These are phyloP conservation scores for Pseudoatta argentina DNA, from an alignment of 1,140 invertebrate genomes.

Conservation along the genomic window DNA sequence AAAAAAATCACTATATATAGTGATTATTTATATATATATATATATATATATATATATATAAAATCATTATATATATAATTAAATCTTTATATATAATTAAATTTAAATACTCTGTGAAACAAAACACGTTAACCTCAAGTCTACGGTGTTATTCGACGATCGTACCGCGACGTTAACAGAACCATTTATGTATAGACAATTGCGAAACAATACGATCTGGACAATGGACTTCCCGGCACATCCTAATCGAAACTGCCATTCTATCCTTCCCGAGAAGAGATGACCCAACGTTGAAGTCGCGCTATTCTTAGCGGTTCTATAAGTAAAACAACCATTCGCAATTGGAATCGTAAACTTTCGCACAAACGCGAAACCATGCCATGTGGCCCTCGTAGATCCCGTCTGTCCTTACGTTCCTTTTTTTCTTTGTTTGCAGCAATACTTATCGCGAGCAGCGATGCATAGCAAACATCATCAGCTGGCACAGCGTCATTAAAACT, in stretches of 20 bases:
- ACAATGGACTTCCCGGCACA: neutral
- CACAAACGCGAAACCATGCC: neutral
- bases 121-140: neutral
- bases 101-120: neutral
- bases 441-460: conserved; percentile 18
- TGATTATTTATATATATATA: too few relatives aligned
- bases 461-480: conserved; percentile 20
- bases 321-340: neutral
- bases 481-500: neutral
- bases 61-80: too few relatives aligned
- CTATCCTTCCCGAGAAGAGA: neutral
- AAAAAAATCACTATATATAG: too few relatives aligned
- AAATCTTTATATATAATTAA: too few relatives aligned
- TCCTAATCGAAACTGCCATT: neutral
- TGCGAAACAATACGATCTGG: neutral
- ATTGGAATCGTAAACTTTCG: conserved; percentile 16
- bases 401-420: neutral
- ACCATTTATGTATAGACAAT: neutral
- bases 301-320: neutral
- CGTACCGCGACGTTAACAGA: neutral
- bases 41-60: too few relatives aligned
- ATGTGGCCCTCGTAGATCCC: neutral
- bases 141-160: neutral
- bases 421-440: neutral
- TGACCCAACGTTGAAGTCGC: neutral